Base-by-base conservation (phyloP, 2,888 invertebrate genomes). In the Trichogramma evanescens region DNA sequence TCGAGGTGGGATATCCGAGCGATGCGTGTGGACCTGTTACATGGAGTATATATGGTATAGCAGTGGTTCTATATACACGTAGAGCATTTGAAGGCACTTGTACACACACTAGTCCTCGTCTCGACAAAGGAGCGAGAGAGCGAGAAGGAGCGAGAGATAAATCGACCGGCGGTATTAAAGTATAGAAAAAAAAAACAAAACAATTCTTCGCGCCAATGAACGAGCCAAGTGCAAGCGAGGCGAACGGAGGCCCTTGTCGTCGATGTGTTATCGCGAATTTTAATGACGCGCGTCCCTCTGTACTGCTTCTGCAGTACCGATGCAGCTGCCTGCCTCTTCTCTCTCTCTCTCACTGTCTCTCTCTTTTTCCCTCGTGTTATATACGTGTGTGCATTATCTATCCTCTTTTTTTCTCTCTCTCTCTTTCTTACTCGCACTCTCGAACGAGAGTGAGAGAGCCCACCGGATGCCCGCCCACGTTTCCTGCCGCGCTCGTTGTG, bases 221-320 rank as follows among this genome's bases (percentile, higher is more conserved):
- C 77, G 26, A 26, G 26, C 26, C 26, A 26, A 26, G 26, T 26
- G 26, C 26, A 26, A 26, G 26, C 26, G 26, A 26, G 26, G 26
- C 26, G 26, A 26, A 26, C 26, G 26, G 26, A 26, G 26, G 26
- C 26, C 26, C 74, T 73, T 74, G 77, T 77, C 76, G 76, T 76
- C 75, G 77, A 77, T 77, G 74, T 72, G 73, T 75, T 77, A 77
- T 77, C 77, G 77, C 77, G 77, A 77, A 77, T 77, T 77, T 77
- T 77, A 77, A 77, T 77, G 77, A 77, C 72, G 77, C 74, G 72
- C 75, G 74, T 72, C 73, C 73, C 73, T 75, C 26, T 26, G 26
- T 26, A 26, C 26, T 72, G 72, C 75, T 70, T 67, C 68, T 4
- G n/a, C 5, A 45, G 53, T 8, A n/a, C 64, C 59, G 63, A 63